Evolutionary conservation across 2,888 invertebrate genomes (phyloP).

Genomic region (Drosophila imparisetae): DNA sequence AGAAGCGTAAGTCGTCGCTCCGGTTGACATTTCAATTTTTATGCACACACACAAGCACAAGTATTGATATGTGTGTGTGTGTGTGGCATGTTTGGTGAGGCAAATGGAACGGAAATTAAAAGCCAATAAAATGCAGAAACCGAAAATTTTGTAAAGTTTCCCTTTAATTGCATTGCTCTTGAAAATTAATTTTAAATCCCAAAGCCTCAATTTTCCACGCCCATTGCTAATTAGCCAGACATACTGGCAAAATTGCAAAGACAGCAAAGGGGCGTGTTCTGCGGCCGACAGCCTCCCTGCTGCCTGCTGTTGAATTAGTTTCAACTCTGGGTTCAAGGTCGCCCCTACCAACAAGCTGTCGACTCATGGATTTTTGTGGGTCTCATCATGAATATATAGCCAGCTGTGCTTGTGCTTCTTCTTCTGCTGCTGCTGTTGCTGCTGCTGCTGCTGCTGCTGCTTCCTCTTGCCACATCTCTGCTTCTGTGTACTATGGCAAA

Average conservation of each 20-base stretch:
- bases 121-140: constrained; percentile 59
- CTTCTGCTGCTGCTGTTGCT: constrained; percentile 20
- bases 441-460: constrained; percentile 6
- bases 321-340: constrained; percentile 61
- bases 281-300: not conserved
- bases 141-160: constrained; percentile 13
- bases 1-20: not conserved
- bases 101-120: constrained; percentile 70
- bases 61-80: constrained; percentile 32
- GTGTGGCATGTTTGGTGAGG: constrained; percentile 44
- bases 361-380: constrained; percentile 2
- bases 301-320: constrained; percentile 25
- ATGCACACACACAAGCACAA: constrained; percentile 52
- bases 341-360: constrained; percentile 8
- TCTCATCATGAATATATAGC: constrained; percentile 39
- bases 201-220: constrained; percentile 18
- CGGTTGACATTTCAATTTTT: constrained; percentile 68
- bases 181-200: constrained; percentile 45
- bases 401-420: constrained; percentile 1
- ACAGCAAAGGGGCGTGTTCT: constrained; percentile 63
- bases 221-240: constrained; percentile 50
- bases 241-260: constrained; percentile 44
- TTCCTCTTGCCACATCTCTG: not conserved
- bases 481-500: constrained; percentile 35
- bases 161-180: constrained; percentile 45